Evolutionary conservation across 2,888 invertebrate genomes (phyloP).

Genomic region (Coelogynopora nodosa): DNA sequence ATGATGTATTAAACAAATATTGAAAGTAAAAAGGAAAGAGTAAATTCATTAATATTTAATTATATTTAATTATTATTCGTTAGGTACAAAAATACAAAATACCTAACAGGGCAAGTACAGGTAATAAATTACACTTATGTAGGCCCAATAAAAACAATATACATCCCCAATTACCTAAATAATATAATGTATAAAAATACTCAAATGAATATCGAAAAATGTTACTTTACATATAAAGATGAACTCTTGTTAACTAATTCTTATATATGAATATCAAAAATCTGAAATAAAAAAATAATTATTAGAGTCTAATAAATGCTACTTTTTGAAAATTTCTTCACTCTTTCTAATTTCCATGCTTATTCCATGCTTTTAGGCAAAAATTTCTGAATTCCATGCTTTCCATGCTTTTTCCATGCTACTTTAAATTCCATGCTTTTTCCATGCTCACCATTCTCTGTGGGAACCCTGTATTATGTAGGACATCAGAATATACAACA

Average conservation of each 20-base stretch:
- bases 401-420: slow-evolving; percentile 15
- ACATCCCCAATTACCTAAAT: background rate
- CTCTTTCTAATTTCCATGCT: slow-evolving; percentile 10
- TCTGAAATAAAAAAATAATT: background rate
- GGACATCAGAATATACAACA: too few species aligned
- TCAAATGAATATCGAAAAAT: background rate
- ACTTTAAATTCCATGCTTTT: background rate
- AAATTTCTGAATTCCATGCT: slow-evolving; percentile 23
- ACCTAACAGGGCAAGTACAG: background rate
- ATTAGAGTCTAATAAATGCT: background rate
- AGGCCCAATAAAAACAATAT: background rate
- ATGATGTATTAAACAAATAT: background rate
- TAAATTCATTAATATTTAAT: background rate
- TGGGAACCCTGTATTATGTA: background rate
- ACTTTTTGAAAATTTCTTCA: slow-evolving; percentile 23
- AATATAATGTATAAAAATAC: background rate
- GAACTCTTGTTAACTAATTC: background rate
- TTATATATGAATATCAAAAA: background rate
- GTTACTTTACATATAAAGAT: background rate
- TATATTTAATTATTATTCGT: background rate
- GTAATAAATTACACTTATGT: background rate
- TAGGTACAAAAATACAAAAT: background rate
- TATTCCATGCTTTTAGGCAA: slow-evolving; percentile 28
- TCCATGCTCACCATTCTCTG: background rate
- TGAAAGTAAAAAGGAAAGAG: background rate